A percentile compares a stretch with the other conserved stretches of the same genome.
phyloP scores from a whole-genome alignment of 2,888 invertebrate genomes.

The Morpho achilles region DNA sequence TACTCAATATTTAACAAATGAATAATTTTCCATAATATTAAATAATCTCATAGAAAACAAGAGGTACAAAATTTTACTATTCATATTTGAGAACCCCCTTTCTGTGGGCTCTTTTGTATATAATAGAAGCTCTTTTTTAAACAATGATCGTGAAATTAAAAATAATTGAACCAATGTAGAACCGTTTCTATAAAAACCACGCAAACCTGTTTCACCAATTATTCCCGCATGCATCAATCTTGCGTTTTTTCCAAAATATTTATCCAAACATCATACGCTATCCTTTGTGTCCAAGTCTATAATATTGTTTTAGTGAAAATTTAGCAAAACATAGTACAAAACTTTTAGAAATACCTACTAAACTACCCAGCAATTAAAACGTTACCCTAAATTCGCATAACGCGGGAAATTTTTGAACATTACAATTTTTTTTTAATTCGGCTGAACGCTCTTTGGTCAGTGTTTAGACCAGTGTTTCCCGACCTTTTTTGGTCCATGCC shows the following conservation, averaged over 20 bases:
- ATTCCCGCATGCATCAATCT: conserved; percentile 37
- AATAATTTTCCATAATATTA: conserved; percentile 62
- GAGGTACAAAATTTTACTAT: conserved; percentile 56
- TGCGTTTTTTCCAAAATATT: conserved; percentile 24
- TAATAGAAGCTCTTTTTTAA: conserved; percentile 62
- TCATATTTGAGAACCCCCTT: conserved; percentile 44
- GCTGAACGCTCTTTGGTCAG: background rate
- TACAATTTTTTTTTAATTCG: background rate
- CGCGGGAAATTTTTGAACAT: conserved; percentile 4
- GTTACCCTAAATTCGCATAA: conserved; percentile 33
- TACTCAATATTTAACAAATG: conserved; percentile 72
- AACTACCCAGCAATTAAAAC: conserved; percentile 72
- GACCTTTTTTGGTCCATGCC: no score
- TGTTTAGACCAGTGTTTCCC: no score
- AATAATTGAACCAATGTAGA: conserved; percentile 32
- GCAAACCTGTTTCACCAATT: conserved; percentile 25
- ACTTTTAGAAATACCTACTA: conserved; percentile 76
- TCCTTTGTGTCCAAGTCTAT: conserved; percentile 72
- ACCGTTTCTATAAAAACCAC: conserved; percentile 20
- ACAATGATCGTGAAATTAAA: conserved; percentile 32
- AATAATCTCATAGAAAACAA: conserved; percentile 75
- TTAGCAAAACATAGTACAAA: conserved; percentile 79
- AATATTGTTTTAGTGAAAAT: conserved; percentile 70
- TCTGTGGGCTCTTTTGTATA: conserved; percentile 53
- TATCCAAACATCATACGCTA: conserved; percentile 37